A percentile compares a stretch with the other conserved stretches of the same genome.
Conservation (phyloP, 2,113 vertebrate species). For the Megalops atlanticus region DNA sequence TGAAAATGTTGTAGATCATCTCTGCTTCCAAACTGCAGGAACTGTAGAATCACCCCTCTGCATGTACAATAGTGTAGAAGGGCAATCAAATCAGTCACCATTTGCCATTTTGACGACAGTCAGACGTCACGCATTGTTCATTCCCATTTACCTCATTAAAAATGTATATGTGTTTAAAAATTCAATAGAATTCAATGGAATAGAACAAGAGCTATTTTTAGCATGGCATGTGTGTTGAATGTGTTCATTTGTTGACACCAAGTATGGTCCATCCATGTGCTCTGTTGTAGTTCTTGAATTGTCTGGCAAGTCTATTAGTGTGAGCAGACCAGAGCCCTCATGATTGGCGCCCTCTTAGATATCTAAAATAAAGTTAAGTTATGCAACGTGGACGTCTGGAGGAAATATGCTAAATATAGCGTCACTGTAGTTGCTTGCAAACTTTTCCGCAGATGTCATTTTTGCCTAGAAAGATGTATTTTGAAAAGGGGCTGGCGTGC, state of each 20-base stretch:
- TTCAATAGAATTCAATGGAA: neutral
- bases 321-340: neutral
- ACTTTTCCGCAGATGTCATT: neutral
- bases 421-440: neutral
- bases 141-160: neutral
- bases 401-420: neutral
- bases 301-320: neutral
- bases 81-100: neutral
- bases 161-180: neutral
- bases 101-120: neutral
- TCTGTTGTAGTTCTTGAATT: too few species aligned
- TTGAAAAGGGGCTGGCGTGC: neutral
- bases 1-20: neutral
- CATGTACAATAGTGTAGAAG: too few species aligned
- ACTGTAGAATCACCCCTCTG: neutral
- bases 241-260: too few species aligned
- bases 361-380: constrained; percentile 1
- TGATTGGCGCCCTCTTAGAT: neutral
- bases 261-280: too few species aligned
- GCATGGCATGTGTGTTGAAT: too few species aligned
- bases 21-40: neutral
- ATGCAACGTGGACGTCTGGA: neutral
- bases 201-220: neutral
- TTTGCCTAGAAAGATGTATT: neutral
- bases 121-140: neutral